Evolutionary conservation across 2,888 invertebrate species (phyloP).

Genomic region (Lepidonotus clava): DNA sequence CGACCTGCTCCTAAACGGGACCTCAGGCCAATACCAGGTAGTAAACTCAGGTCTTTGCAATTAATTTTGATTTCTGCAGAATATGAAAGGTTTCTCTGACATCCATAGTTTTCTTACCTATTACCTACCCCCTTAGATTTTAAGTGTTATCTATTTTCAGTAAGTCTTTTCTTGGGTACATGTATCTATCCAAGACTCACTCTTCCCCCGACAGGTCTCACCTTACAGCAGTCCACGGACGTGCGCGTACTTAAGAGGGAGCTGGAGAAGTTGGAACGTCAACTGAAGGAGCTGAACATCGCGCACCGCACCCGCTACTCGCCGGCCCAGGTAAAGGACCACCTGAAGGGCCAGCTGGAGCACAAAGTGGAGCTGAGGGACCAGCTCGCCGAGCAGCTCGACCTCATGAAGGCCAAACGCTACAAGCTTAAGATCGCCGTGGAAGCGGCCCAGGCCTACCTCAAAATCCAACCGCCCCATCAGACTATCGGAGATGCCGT

Average conservation of each 20-base stretch:
- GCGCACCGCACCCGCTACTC: conserved; percentile 75
- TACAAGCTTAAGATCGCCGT: conserved; percentile 74
- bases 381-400: conserved; percentile 72
- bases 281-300: conserved; percentile 75
- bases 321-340: conserved; percentile 50
- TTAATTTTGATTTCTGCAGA: no score
- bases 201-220: conserved; percentile 69
- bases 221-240: conserved; percentile 77
- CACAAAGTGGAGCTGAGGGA: conserved; percentile 50
- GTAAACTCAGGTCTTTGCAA: background rate
- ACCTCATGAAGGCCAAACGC: conserved; percentile 72
- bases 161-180: background rate
- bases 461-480: conserved; percentile 77
- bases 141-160: background rate
- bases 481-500: conserved; percentile 79
- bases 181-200: background rate
- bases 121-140: background rate
- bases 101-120: background rate
- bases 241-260: conserved; percentile 71
- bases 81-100: background rate
- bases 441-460: conserved; percentile 77
- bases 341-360: conserved; percentile 57
- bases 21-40: conserved; percentile 76
- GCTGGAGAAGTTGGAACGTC: conserved; percentile 74
- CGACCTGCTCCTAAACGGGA: conserved; percentile 74